These are phyloP conservation scores for Sinohyriopsis cumingii DNA, from an alignment of 2,888 invertebrate species.

Conservation along the genomic window DNA sequence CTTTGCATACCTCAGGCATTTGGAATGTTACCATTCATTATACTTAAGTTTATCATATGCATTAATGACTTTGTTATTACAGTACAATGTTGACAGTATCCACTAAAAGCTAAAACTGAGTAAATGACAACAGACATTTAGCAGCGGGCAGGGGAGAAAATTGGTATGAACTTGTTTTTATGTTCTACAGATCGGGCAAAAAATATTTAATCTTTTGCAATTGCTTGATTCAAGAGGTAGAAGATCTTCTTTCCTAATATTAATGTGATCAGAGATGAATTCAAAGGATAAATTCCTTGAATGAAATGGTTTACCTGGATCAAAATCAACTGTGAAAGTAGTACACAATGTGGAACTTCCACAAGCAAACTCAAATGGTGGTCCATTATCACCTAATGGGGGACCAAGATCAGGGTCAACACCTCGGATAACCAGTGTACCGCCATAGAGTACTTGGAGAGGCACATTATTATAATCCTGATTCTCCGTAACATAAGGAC, in stretches of 20 bases:
- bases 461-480: background rate
- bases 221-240: background rate
- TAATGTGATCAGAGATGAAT: too few relatives aligned
- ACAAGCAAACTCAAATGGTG: conserved; percentile 82
- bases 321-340: conserved; percentile 6
- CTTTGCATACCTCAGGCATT: background rate
- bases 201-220: background rate
- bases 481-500: conserved; percentile 32
- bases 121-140: too few relatives aligned
- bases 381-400: conserved; percentile 48
- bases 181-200: too few relatives aligned
- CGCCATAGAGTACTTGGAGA: background rate
- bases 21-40: background rate
- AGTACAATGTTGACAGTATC: too few relatives aligned
- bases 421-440: conserved; percentile 30
- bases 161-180: too few relatives aligned
- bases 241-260: background rate
- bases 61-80: background rate
- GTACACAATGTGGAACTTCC: conserved; percentile 15
- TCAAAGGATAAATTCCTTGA: too few relatives aligned
- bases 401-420: conserved; percentile 58
- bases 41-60: background rate
- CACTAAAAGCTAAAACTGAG: too few relatives aligned
- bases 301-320: conserved; percentile 7
- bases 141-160: too few relatives aligned